phyloP scores from a whole-genome alignment of 2,113 vertebrate species.

The Rana temporaria region DNA sequence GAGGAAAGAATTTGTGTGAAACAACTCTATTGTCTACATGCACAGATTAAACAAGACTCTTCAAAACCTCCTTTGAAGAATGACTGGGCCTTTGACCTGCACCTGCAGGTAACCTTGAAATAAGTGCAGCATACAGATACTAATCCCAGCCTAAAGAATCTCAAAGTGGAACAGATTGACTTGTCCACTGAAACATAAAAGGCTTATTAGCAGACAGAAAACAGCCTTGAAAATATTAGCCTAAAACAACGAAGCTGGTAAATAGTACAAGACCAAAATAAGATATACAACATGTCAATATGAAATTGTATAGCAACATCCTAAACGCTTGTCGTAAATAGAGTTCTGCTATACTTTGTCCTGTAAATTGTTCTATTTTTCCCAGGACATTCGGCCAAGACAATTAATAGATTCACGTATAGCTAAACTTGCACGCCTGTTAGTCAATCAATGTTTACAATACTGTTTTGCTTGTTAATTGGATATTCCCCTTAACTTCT shows the following conservation, averaged over 20 bases:
- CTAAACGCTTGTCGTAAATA: background rate
- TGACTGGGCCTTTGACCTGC: conserved; percentile 54
- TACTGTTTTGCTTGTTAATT: conserved; percentile 24
- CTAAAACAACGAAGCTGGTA: conserved; percentile 38
- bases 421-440: conserved; percentile 9
- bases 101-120: conserved; percentile 58
- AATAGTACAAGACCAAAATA: background rate
- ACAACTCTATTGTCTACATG: conserved; percentile 27
- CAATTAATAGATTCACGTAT: background rate
- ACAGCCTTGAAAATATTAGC: conserved; percentile 44
- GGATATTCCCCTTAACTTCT: conserved; percentile 42
- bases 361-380: background rate
- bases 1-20: conserved; percentile 52
- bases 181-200: conserved; percentile 45
- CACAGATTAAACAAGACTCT: conserved; percentile 51
- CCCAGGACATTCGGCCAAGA: background rate
- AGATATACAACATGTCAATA: background rate
- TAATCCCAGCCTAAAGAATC: conserved; percentile 56
- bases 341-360: background rate
- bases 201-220: conserved; percentile 49
- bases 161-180: conserved; percentile 43
- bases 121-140: conserved; percentile 9
- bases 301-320: background rate
- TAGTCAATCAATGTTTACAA: conserved; percentile 14
- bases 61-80: conserved; percentile 38